A percentile compares a stretch with the other conserved stretches of the same genome.
Evolutionary conservation across 92 coral and sea anemone species (phyloP).

Genomic region (Zoanthus solanderi): DNA sequence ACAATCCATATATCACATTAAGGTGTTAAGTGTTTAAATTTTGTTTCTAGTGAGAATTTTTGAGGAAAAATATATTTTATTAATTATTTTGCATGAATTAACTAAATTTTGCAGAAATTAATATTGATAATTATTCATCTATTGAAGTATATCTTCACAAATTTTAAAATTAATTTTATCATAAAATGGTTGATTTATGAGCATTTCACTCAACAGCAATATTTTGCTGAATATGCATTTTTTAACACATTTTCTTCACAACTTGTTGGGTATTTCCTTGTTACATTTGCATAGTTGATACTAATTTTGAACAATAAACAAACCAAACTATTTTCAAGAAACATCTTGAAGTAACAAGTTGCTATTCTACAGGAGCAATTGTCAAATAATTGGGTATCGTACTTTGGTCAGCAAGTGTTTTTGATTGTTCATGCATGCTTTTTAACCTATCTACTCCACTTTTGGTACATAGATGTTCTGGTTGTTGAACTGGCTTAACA

Average conservation of each 20-base stretch:
- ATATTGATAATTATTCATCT: background rate
- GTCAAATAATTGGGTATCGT: background rate
- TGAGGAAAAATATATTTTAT: background rate
- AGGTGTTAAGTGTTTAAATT: background rate
- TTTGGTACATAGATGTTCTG: too few relatives aligned
- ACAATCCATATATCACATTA: conserved; percentile 17
- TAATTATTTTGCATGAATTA: conserved; percentile 16
- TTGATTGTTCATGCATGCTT: too few relatives aligned
- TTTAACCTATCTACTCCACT: too few relatives aligned
- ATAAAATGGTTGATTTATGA: background rate
- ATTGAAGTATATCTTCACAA: conserved; percentile 24
- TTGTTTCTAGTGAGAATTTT: background rate
- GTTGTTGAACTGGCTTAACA: too few relatives aligned
- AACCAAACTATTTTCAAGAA: background rate
- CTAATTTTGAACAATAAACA: background rate
- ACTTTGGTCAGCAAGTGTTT: too few relatives aligned
- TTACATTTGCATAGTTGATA: background rate
- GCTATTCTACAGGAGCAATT: background rate
- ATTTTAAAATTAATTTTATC: conserved; percentile 5
- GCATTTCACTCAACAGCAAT: conserved; percentile 7
- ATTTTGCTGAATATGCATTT: conserved; percentile 20
- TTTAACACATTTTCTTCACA: background rate
- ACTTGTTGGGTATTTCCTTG: background rate
- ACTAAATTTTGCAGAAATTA: background rate
- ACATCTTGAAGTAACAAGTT: background rate